Conservation (phyloP, 2,888 invertebrate species). For the Phalera bucephala region DNA sequence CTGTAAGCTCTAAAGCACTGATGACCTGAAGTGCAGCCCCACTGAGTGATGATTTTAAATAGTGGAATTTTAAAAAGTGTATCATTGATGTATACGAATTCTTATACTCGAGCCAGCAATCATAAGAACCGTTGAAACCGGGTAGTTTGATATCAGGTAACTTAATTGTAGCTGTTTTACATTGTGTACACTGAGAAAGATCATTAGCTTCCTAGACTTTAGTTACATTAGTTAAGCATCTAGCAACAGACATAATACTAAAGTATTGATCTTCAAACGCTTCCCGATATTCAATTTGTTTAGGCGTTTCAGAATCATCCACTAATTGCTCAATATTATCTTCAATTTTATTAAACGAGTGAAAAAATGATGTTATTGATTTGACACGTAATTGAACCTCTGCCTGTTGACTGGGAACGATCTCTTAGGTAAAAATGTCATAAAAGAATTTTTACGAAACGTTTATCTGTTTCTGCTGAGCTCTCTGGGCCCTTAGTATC, state of each 20-base stretch:
- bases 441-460: too few relatives aligned
- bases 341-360: slow-evolving; percentile 6
- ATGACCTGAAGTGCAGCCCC: slow-evolving; percentile 14
- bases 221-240: slow-evolving; percentile 3
- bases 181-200: too few relatives aligned
- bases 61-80: slow-evolving; percentile 23
- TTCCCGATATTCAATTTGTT: slow-evolving; percentile 10
- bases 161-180: slow-evolving; percentile 5
- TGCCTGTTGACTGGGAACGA: too few relatives aligned
- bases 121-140: slow-evolving; percentile 20
- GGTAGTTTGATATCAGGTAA: slow-evolving; percentile 18
- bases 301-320: slow-evolving; percentile 2
- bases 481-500: too few relatives aligned
- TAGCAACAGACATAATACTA: slow-evolving; percentile 5
- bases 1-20: slow-evolving; percentile 15
- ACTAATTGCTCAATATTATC: slow-evolving; percentile 2
- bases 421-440: too few relatives aligned
- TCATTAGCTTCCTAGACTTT: too few relatives aligned
- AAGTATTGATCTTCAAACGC: slow-evolving; percentile 13
- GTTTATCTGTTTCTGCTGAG: too few relatives aligned
- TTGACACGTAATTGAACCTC: slow-evolving; percentile 1
- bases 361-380: background rate
- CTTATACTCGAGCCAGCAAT: slow-evolving; percentile 22
- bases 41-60: slow-evolving; percentile 15
- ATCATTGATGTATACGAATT: slow-evolving; percentile 18